Percentiles rank a stretch among this genome's conserved stretches.
Evolutionary conservation across 2,113 vertebrate species (phyloP).

Genomic region (cattle (Bos taurus)): DNA sequence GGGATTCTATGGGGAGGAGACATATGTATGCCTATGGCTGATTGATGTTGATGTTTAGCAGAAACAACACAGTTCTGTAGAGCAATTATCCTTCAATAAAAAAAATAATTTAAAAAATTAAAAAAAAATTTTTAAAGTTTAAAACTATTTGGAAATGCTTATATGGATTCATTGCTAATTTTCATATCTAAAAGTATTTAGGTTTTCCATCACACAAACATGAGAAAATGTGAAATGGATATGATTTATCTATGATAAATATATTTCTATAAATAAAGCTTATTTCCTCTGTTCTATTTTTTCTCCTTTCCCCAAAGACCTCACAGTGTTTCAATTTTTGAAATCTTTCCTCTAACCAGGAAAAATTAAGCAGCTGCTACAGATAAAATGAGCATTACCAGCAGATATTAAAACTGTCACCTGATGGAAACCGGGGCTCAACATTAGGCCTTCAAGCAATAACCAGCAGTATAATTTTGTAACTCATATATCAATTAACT

Average conservation of each 20-base stretch:
- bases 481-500: conserved; percentile 40
- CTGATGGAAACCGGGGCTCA: conserved; percentile 37
- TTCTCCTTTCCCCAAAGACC: not conserved
- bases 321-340: not conserved
- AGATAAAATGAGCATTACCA: conserved; percentile 25
- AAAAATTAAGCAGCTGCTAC: not conserved
- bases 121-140: not conserved
- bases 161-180: not conserved
- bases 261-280: not conserved
- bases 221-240: not conserved
- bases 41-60: not conserved
- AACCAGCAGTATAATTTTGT: conserved; percentile 63
- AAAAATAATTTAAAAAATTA: not conserved
- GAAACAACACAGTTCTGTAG: not conserved
- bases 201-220: not conserved
- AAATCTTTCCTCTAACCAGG: not conserved
- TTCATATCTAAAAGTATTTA: not conserved
- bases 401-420: conserved; percentile 61
- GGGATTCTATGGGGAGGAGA: not conserved
- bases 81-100: not conserved
- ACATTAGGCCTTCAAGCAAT: conserved; percentile 24
- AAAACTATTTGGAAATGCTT: not conserved
- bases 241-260: not conserved
- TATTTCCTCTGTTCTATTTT: not conserved
- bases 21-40: not conserved